A percentile compares a stretch with the other conserved stretches of the same genome.
These are phyloP conservation scores for Petroica traversi DNA, from an alignment of 2,113 vertebrate species.

Conservation along the genomic window DNA sequence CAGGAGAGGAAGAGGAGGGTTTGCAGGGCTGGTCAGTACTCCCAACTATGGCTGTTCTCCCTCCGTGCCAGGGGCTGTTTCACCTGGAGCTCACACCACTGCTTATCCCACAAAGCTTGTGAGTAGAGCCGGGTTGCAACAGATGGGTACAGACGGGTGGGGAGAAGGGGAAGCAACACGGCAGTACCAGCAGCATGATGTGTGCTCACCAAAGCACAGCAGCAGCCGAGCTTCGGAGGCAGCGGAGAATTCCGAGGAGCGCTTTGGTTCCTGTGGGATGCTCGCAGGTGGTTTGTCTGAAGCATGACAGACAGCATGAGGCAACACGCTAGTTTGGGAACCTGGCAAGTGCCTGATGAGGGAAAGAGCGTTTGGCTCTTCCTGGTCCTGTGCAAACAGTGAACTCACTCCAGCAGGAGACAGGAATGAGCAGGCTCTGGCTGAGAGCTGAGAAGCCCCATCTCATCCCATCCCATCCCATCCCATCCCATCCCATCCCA, in stretches of 20 bases:
- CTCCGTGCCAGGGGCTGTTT: too few relatives aligned
- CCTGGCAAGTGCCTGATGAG: background rate
- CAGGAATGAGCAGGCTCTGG: rapidly evolving
- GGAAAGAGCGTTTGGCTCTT: background rate
- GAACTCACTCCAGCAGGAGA: rapidly evolving
- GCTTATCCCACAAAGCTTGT: background rate
- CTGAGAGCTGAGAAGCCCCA: background rate
- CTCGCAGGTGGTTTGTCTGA: slow-evolving; percentile 16
- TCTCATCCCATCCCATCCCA: background rate
- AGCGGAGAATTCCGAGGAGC: background rate
- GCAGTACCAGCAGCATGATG: background rate
- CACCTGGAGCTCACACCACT: background rate
- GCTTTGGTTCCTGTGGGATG: background rate
- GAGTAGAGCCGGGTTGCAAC: background rate
- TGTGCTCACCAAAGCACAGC: slow-evolving; percentile 28
- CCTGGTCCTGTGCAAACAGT: rapidly evolving
- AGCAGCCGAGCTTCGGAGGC: background rate
- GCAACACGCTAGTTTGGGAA: background rate
- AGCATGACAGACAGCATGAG: slow-evolving; percentile 14
- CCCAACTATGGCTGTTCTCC: background rate
- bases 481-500: background rate
- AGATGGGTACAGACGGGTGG: slow-evolving; percentile 42
- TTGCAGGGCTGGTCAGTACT: rapidly evolving
- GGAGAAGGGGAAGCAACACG: slow-evolving; percentile 4
- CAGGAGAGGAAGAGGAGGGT: background rate